phyloP scores from a whole-genome alignment of 2,113 vertebrate genomes.

The human region GRCh38 chr7:10473501-10474000 shows the following conservation, averaged over 20 bases:
- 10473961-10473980: background rate
- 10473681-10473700: slow-evolving; percentile 1
- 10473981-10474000: background rate
- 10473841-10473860: background rate
- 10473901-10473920: background rate
- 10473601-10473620: background rate
- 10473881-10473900: background rate
- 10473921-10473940: background rate
- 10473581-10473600: background rate
- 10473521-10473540: background rate
- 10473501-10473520: slow-evolving; percentile 3
- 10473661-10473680: background rate
- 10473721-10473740: slow-evolving; percentile 3
- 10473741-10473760: background rate
- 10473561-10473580: background rate
- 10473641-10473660: background rate
- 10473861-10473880: background rate
- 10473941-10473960: background rate
- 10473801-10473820: background rate
- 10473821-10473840: background rate
- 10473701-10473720: background rate
- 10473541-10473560: background rate
- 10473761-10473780: background rate
- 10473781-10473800: background rate
- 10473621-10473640: background rate